Evolutionary conservation across 2,113 vertebrate species (phyloP).

Genomic region (Heteronetta atricapilla): DNA sequence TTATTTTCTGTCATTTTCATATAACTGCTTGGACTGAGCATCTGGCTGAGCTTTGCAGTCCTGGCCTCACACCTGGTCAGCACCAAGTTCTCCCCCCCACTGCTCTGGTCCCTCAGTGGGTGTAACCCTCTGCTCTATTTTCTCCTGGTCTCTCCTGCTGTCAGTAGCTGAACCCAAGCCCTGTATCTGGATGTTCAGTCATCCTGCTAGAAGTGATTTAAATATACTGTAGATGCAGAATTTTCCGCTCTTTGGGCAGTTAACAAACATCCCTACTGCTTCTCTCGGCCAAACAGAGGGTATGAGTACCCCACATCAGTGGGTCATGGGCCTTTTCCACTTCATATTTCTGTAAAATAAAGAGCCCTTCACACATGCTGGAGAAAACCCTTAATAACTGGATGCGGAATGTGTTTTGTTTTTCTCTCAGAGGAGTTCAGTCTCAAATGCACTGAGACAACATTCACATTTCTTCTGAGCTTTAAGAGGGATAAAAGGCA

Average conservation of each 20-base stretch:
- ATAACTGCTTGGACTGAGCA: not conserved
- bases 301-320: not conserved
- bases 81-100: not conserved
- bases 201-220: not conserved
- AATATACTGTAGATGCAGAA: not conserved
- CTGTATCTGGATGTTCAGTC: not conserved
- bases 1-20: not conserved
- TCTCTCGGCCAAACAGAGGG: not conserved
- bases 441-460: not conserved
- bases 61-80: not conserved
- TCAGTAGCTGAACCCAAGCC: not conserved
- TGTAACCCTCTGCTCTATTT: not conserved
- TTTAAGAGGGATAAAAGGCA: not conserved
- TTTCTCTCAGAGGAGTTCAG: conserved; percentile 18
- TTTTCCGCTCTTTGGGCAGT: not conserved
- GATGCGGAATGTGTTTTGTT: not conserved
- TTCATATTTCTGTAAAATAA: conserved; percentile 34
- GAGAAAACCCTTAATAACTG: not conserved
- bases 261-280: not conserved
- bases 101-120: accelerated
- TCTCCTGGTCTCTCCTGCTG: not conserved
- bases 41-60: not conserved
- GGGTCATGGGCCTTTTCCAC: not conserved
- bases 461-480: conserved; percentile 3
- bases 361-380: not conserved